Conservation (phyloP, 2,888 invertebrate species). For the Timema cristinae region DNA sequence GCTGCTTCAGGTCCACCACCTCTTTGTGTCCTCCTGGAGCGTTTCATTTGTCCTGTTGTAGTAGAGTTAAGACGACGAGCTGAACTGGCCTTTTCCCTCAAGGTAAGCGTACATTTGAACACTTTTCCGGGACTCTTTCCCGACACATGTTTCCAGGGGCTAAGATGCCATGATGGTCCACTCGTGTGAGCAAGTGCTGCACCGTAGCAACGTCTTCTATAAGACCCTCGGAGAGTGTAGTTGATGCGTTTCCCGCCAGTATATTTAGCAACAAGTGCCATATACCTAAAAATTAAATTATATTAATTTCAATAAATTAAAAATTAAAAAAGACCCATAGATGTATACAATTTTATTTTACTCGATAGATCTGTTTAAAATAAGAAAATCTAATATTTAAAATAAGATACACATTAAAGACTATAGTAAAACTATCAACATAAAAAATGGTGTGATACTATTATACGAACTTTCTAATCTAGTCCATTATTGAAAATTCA, state of each 20-base stretch:
- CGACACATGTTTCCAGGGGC: not conserved
- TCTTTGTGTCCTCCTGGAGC: not conserved
- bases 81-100: not conserved
- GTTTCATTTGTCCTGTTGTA: not conserved
- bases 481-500: too few relatives aligned
- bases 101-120: not conserved
- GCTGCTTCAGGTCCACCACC: conserved; percentile 18
- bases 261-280: not conserved
- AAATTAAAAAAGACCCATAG: too few relatives aligned
- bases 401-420: not conserved
- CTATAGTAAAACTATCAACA: not conserved
- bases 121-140: conserved; percentile 9
- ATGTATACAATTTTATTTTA: too few relatives aligned
- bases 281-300: not conserved
- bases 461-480: too few relatives aligned
- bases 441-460: not conserved
- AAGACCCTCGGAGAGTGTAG: not conserved
- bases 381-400: not conserved
- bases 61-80: not conserved
- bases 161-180: conserved; percentile 4
- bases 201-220: not conserved
- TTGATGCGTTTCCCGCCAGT: not conserved
- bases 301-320: not conserved
- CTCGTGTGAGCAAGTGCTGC: conserved; percentile 4
- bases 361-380: not conserved